Evolutionary conservation across 2,888 invertebrate species (phyloP), one percentile per base, ranked within the genome.

Genomic region (Polietes domitor): DNA sequence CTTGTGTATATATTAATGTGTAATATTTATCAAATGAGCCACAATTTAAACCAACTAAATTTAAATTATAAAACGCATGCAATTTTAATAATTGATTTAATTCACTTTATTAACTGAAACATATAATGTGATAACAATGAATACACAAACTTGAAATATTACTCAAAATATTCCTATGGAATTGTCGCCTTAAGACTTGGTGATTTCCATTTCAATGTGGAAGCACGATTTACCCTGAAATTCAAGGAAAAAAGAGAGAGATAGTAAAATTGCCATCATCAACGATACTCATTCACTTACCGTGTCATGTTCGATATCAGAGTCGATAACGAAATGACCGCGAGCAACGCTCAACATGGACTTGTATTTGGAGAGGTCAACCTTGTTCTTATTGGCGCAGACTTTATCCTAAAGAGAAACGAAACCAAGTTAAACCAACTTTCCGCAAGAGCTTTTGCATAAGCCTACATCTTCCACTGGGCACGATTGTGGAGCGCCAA

Each of bases 351-450:
- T 89, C 70, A 93, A 81, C 87, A 93, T 90, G 28, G 91, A 88
- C 84, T 93, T 93, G 85, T 90, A 93, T 83, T 92, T 92, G n/a
- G 90, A 89, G 10, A 93, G 55, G 77, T 91, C 92, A 1, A 93
- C 88, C 32, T 87, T 90, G 32, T 92, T 92, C 0, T 91, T 90
- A 47, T 90, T 88, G 53, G 90, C 87, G 78, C 93, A 93, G 24
- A 91, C 86, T 87, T 91, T 89, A 85, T 90, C 92, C 89, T 88
- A 19, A 79, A 87, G 88, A 55, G 15, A 55, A 83, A 55, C 2
- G 3, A 2, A 15, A 24, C 47, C 15, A 63, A 21, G 19, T 72
- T 70, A n/a, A 10, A 65, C 2, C 47, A 47, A n/a, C n/a, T n/a
- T 15, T 47, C 15, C n/a, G n/a, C 7, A 4, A n/a, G 37, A 7